These are phyloP conservation scores for Brachyrhaphis roseni DNA, from an alignment of 2,797 vertebrate genomes.

Conservation along the genomic window DNA sequence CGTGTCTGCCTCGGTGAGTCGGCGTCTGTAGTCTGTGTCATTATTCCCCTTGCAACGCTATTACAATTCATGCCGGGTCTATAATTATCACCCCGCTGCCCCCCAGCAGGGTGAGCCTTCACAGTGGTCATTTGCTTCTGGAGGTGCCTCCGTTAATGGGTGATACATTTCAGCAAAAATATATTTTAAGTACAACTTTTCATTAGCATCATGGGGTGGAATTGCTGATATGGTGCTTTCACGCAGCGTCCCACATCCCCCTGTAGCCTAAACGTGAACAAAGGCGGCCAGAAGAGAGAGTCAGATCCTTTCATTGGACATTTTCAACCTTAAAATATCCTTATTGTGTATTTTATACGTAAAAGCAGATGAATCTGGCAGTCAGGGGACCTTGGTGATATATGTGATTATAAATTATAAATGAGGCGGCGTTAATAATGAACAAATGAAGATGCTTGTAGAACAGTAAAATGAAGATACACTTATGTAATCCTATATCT, in stretches of 20 bases:
- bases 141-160: slow-evolving; percentile 30
- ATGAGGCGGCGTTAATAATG: neutral
- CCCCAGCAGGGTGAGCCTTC: slow-evolving; percentile 58
- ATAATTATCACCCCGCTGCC: slow-evolving; percentile 52
- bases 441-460: neutral
- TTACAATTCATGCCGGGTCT: slow-evolving; percentile 53
- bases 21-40: slow-evolving; percentile 41
- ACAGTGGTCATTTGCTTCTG: slow-evolving; percentile 56
- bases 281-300: neutral
- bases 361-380: neutral
- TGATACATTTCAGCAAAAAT: slow-evolving; percentile 39
- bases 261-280: neutral
- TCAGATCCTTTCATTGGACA: neutral
- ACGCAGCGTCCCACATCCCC: slow-evolving; percentile 6
- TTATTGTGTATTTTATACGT: neutral
- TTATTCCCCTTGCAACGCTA: slow-evolving; percentile 53
- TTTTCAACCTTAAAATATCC: neutral
- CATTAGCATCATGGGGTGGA: slow-evolving; percentile 26
- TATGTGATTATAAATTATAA: neutral
- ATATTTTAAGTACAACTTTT: slow-evolving; percentile 37
- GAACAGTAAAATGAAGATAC: neutral
- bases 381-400: neutral
- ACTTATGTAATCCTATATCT: neutral
- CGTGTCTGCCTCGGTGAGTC: slow-evolving; percentile 29
- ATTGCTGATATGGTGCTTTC: slow-evolving; percentile 6